These are phyloP conservation scores for Diorhabda carinulata DNA, from an alignment of 1,140 invertebrate genomes.

Conservation along the genomic window DNA sequence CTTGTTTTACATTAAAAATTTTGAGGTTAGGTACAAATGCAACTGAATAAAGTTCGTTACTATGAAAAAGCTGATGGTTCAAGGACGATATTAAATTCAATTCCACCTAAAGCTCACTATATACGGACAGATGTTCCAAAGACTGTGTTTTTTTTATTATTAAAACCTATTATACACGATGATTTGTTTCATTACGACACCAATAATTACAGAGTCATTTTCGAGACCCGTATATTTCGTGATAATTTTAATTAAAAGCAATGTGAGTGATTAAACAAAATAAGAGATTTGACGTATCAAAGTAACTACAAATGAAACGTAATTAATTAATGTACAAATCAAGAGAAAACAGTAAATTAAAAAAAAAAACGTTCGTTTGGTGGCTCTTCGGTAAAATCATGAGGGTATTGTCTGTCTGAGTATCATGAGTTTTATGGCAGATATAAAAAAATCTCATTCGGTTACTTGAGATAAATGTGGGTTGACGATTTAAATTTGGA, in stretches of 20 bases:
- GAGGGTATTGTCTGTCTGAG: slow-evolving; percentile 28
- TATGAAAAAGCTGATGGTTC: too few species aligned
- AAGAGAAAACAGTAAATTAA: slow-evolving; percentile 29
- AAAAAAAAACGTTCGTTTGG: slow-evolving; percentile 26
- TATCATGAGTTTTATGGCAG: slow-evolving; percentile 17
- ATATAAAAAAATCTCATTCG: slow-evolving; percentile 3
- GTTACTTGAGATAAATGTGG: not conserved
- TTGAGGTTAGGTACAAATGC: too few species aligned
- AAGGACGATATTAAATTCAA: too few species aligned
- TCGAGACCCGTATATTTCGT: slow-evolving; percentile 15
- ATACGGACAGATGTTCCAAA: not conserved
- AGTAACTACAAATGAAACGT: slow-evolving; percentile 26
- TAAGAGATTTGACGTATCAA: slow-evolving; percentile 34
- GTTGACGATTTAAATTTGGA: not conserved
- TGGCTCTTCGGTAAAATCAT: slow-evolving; percentile 13
- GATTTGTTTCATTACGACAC: not conserved
- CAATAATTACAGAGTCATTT: slow-evolving; percentile 5
- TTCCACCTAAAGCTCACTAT: too few species aligned
- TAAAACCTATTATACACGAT: not conserved
- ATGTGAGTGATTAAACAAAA: slow-evolving; percentile 34
- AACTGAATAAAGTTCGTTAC: too few species aligned
- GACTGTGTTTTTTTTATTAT: not conserved
- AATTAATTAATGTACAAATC: slow-evolving; percentile 35
- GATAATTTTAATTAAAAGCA: slow-evolving; percentile 30
- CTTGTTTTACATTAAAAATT: too few species aligned